These are phyloP conservation scores for Halesus radiatus DNA, from an alignment of 1,140 invertebrate species.

Conservation along the genomic window DNA sequence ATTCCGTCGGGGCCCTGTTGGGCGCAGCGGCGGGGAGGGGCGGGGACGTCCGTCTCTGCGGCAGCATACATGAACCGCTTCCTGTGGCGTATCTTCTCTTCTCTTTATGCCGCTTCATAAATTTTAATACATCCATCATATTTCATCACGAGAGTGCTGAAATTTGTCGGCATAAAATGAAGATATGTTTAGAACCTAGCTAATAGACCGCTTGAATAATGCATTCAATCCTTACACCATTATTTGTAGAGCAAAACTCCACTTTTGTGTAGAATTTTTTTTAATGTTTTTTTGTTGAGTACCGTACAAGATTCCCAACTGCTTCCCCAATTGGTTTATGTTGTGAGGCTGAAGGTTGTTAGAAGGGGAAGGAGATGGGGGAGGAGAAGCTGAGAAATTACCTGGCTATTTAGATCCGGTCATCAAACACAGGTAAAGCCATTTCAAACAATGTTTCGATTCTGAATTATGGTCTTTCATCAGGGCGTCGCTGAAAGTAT, in stretches of 20 bases:
- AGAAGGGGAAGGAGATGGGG: too few relatives aligned
- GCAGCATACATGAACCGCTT: conserved; percentile 38
- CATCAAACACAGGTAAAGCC: too few relatives aligned
- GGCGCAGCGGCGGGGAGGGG: not conserved
- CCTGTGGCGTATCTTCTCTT: conserved; percentile 48
- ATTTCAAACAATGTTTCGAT: too few relatives aligned
- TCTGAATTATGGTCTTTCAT: too few relatives aligned
- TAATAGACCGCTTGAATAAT: conserved; percentile 17
- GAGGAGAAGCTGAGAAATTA: too few relatives aligned
- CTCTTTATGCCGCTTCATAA: conserved; percentile 50
- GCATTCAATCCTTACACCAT: not conserved
- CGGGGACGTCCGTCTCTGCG: conserved; percentile 17
- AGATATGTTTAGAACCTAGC: not conserved
- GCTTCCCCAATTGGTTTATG: too few relatives aligned
- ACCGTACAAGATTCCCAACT: too few relatives aligned
- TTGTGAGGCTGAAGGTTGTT: too few relatives aligned
- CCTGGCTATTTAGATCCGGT: too few relatives aligned
- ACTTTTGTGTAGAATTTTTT: not conserved
- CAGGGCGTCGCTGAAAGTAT: too few relatives aligned
- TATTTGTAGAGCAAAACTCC: not conserved
- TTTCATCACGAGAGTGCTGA: not conserved
- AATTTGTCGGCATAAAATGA: conserved; percentile 11
- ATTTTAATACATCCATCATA: conserved; percentile 54
- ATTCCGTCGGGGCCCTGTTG: conserved; percentile 30
- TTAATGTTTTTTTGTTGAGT: too few relatives aligned